A percentile compares a stretch with the other conserved stretches of the same genome.
phyloP scores from a whole-genome alignment of 30 jellyfish, hydroid and myxozoan genomes.

The Cassiopea xamachana region DNA sequence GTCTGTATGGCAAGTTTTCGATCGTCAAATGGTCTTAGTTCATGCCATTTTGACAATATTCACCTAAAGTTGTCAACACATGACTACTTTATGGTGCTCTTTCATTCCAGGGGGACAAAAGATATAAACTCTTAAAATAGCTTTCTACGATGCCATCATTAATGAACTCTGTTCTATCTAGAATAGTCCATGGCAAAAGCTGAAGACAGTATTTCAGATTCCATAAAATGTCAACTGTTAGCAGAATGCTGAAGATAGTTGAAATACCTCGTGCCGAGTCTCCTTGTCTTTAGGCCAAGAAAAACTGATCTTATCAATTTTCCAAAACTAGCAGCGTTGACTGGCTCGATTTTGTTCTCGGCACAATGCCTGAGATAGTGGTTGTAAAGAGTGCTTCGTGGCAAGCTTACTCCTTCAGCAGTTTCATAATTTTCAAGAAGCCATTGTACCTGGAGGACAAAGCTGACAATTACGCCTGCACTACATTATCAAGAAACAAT shows the following conservation, averaged over 20 bases:
- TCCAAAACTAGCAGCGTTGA: conserved; percentile 99
- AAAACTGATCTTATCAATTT: conserved; percentile 96
- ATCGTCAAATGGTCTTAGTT: no score
- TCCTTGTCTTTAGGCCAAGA: conserved; percentile 95
- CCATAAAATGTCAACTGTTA: background rate
- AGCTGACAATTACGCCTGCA: background rate
- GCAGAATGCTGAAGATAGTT: background rate
- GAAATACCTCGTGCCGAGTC: conserved; percentile 98
- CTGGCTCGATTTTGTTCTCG: conserved; percentile 96
- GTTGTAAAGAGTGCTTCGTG: conserved; percentile 95
- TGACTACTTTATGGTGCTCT: no score
- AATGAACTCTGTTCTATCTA: no score
- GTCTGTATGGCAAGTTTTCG: no score
- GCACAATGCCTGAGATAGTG: conserved; percentile 96
- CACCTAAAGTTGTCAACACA: no score
- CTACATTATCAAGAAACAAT: background rate
- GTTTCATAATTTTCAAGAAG: conserved; percentile 96
- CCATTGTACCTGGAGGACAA: conserved; percentile 95
- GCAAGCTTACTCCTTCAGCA: conserved; percentile 99
- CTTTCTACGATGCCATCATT: no score
- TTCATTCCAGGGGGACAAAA: no score
- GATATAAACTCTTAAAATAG: no score
- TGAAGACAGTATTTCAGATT: no score
- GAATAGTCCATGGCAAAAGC: no score
- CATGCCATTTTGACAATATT: no score